Percentiles rank a stretch among this genome's conserved stretches.
Evolutionary conservation across 2,797 vertebrate genomes (phyloP).

Genomic region (Microchirus variegatus): DNA sequence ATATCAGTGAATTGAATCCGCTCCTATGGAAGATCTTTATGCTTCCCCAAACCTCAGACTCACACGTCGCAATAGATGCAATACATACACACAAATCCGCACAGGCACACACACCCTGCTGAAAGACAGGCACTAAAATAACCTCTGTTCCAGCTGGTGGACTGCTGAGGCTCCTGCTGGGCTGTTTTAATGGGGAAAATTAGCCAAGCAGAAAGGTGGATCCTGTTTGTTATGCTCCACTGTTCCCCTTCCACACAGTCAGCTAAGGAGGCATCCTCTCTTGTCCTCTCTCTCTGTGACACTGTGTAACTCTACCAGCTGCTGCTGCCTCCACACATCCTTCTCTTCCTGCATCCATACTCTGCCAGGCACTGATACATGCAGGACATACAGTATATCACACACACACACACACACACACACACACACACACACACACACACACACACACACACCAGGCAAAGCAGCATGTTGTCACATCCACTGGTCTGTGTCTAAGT

Average conservation of each 20-base stretch:
- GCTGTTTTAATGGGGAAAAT: constrained; percentile 98
- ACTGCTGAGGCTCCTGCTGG: constrained; percentile 92
- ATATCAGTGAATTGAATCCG: constrained; percentile 79
- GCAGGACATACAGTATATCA: constrained; percentile 29
- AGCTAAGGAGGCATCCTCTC: constrained; percentile 84
- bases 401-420: constrained; percentile 16
- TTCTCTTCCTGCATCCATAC: constrained; percentile 53
- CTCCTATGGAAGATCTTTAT: constrained; percentile 76
- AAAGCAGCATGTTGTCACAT: not conserved
- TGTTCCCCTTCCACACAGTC: constrained; percentile 84
- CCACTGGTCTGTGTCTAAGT: constrained; percentile 14
- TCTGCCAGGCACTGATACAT: constrained; percentile 58
- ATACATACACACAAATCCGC: constrained; percentile 35
- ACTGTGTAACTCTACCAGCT: constrained; percentile 73
- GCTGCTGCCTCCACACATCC: constrained; percentile 64
- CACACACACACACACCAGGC: not conserved
- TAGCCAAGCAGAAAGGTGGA: constrained; percentile 97
- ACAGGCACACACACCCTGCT: constrained; percentile 57
- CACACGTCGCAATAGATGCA: constrained; percentile 61
- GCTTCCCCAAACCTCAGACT: constrained; percentile 68
- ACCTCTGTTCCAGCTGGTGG: constrained; percentile 92
- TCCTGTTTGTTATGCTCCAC: constrained; percentile 97
- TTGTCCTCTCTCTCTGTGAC: constrained; percentile 67
- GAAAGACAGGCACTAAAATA: constrained; percentile 92
- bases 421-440: constrained; percentile 5